Percentiles rank a stretch among this genome's conserved stretches.
phyloP scores from a whole-genome alignment of 2,797 vertebrate genomes.

The Tenualosa ilisha region DNA sequence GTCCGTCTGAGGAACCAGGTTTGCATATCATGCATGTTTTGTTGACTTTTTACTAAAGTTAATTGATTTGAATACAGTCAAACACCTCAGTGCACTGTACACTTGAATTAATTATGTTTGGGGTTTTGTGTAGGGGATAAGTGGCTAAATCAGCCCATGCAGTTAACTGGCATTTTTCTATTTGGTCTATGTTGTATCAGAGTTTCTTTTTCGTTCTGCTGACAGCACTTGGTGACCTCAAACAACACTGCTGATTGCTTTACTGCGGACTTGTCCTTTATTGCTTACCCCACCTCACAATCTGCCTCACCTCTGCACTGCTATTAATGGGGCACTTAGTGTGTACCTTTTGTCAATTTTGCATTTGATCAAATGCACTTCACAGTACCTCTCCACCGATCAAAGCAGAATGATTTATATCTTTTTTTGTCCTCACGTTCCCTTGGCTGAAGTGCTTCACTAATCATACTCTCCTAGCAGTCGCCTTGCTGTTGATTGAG shows the following conservation, averaged over 20 bases:
- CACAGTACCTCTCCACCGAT: neutral
- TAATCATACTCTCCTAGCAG: neutral
- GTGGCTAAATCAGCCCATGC: no score
- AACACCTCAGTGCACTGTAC: constrained; percentile 12
- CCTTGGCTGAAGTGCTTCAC: constrained; percentile 5
- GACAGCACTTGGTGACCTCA: no score
- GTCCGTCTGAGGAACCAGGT: constrained; percentile 68
- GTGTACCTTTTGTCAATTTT: neutral
- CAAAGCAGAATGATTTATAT: neutral
- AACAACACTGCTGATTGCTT: no score
- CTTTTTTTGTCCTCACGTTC: neutral
- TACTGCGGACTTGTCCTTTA: neutral
- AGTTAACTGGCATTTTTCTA: no score
- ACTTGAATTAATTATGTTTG: constrained; percentile 27
- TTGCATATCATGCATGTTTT: constrained; percentile 56
- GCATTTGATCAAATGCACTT: neutral
- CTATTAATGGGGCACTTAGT: neutral
- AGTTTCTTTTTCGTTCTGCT: no score
- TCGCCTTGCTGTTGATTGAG: neutral
- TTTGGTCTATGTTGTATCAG: no score
- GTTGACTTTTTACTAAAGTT: constrained; percentile 26
- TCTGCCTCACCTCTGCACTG: neutral
- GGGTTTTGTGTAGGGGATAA: neutral
- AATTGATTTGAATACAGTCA: constrained; percentile 20
- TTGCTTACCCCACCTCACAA: neutral